phyloP scores from a whole-genome alignment of 2,113 vertebrate species.

The Mus pahari region DNA sequence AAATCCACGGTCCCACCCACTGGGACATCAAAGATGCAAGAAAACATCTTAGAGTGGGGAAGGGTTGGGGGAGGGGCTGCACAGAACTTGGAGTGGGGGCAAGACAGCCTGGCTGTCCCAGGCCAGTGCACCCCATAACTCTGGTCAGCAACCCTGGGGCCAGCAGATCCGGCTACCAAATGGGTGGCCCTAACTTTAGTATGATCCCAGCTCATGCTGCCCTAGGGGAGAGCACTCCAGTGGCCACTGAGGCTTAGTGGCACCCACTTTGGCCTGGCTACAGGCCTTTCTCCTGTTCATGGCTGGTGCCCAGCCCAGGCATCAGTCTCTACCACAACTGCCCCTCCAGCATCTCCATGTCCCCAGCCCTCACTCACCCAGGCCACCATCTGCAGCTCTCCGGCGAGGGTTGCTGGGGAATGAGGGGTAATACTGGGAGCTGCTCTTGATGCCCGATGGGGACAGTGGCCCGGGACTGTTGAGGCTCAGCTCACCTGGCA shows the following conservation, averaged over 20 bases:
- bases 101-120: not conserved
- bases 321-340: not conserved
- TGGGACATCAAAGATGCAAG: no score
- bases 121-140: not conserved
- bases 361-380: slow-evolving; percentile 88
- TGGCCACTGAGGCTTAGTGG: no score
- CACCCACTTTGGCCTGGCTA: not conserved
- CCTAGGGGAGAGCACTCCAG: not conserved
- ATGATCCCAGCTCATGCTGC: not conserved
- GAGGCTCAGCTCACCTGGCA: slow-evolving; percentile 94
- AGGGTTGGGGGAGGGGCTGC: rapidly evolving
- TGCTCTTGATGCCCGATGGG: slow-evolving; percentile 93
- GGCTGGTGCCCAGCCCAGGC: not conserved
- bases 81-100: not conserved
- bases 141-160: not conserved
- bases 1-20: not conserved
- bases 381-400: slow-evolving; percentile 92
- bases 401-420: slow-evolving; percentile 94
- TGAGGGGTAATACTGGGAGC: slow-evolving; percentile 94
- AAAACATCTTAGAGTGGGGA: not conserved
- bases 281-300: not conserved
- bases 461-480: slow-evolving; percentile 94
- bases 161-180: no score
- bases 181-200: not conserved
- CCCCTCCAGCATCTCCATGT: rapidly evolving